phyloP scores from a whole-genome alignment of 1,140 invertebrate species.

The Mamestra configurata region DNA sequence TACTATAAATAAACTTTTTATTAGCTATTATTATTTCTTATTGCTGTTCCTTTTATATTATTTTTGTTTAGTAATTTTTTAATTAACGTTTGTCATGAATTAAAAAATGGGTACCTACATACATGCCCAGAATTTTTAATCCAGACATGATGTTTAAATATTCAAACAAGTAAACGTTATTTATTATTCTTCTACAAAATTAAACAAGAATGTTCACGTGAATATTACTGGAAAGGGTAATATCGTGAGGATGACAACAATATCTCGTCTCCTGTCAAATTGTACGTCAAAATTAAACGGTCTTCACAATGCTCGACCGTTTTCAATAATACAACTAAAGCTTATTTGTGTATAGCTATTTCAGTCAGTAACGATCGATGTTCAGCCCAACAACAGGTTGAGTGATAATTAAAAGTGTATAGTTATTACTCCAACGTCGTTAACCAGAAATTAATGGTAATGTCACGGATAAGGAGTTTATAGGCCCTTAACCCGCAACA shows the following conservation, averaged over 20 bases:
- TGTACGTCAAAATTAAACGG: constrained; percentile 1
- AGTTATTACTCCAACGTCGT: constrained; percentile 2
- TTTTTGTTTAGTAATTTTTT: background rate
- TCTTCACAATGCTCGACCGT: background rate
- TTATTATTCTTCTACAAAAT: background rate
- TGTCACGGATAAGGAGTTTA: constrained; percentile 17
- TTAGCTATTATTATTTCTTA: background rate
- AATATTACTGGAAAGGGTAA: background rate
- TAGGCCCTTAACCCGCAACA: constrained; percentile 32
- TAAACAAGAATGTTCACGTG: background rate
- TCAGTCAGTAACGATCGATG: background rate
- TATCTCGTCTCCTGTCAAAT: background rate
- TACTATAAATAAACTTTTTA: constrained; percentile 25
- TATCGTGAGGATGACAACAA: background rate
- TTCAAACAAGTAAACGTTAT: constrained; percentile 4
- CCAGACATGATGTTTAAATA: background rate
- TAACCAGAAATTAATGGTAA: constrained; percentile 2
- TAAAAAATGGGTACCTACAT: background rate
- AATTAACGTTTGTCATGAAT: background rate
- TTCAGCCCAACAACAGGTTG: constrained; percentile 4
- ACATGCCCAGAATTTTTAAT: background rate
- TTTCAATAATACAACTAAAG: background rate
- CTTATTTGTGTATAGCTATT: constrained; percentile 3
- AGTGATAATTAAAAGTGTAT: constrained; percentile 10
- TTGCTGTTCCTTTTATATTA: background rate